Evolutionary conservation across 2,113 vertebrate genomes (phyloP), one percentile per base, ranked within the genome.

Genomic region (Cervus canadensis): DNA sequence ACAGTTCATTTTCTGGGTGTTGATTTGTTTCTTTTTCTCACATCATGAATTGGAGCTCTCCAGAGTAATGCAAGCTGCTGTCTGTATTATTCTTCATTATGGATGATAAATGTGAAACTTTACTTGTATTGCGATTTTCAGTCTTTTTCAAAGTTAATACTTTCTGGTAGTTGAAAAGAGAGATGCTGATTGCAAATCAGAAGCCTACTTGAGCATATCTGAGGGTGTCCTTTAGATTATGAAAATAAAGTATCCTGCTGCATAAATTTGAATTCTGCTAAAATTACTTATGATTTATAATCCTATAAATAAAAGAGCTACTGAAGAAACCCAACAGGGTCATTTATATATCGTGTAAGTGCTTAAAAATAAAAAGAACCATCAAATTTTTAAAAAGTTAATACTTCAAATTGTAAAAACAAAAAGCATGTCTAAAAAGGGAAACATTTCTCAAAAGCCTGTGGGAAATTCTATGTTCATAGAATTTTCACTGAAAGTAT

Each of bases 271-370:
- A 97, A 50, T 48, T 96, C 23, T 94, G 8, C 48, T 85, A 1
- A 89, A 90, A 74, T 83, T 91, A 56, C 12, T 40, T 90, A 59
- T n/a, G 54, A 94, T 74, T 93, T 94, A 93, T 86, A 90, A 88
- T 19, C 11, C 30, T 25, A 57, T 79, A 82, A 28, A 2, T 26
- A 21, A 59, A 84, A 91, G 36, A 78, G 81, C 23, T 84, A 84
- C 62, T 83, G 16, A 96, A 21, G 33, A 92, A 96, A 87, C 54
- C 54, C 12, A 91, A 96, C 12, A 83, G 7, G 40, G 40, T 50
- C 52, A 95, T 84, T 92, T 91, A 48, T 16, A 86, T 93, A n/a
- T 25, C 54, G 8, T 89, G 14, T 3, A 86, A 40, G 79, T 50
- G 25, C 15, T 91, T 95, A 79, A 74, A 50, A 76, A 83, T 40